Percentiles rank a stretch among this genome's conserved stretches.
Conservation (phyloP, 1,140 invertebrate species). For the Cheumatopsyche charites region DNA sequence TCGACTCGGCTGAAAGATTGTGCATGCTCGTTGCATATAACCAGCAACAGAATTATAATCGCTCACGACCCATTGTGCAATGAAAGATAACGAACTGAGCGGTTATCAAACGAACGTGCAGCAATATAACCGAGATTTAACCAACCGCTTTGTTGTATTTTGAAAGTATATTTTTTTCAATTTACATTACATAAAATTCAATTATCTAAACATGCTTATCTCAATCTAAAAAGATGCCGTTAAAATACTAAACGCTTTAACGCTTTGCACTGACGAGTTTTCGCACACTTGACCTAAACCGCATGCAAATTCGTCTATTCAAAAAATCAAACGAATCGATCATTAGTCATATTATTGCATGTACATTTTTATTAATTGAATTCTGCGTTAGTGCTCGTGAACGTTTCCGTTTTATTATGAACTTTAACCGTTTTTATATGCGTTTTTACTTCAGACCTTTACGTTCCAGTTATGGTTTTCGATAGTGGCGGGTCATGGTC, state of each 20-base stretch:
- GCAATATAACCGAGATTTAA: too few species aligned
- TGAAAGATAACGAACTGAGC: constrained; percentile 1
- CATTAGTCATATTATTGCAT: not conserved
- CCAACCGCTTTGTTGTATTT: too few species aligned
- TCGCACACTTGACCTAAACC: not conserved
- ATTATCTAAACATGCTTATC: too few species aligned
- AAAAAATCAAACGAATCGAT: not conserved
- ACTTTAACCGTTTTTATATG: too few species aligned
- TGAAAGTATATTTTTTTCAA: too few species aligned
- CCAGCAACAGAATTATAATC: constrained; percentile 5
- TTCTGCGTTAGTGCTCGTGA: not conserved
- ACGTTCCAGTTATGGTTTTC: too few species aligned
- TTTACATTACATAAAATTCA: too few species aligned
- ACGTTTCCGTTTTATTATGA: too few species aligned
- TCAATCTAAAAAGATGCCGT: too few species aligned
- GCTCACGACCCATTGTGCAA: constrained; percentile 17
- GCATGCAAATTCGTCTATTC: constrained; percentile 5
- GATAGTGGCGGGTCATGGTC: not conserved
- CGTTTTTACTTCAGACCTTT: too few species aligned
- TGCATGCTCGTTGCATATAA: constrained; percentile 2
- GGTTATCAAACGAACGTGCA: not conserved
- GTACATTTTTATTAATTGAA: not conserved
- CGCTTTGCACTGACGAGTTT: not conserved
- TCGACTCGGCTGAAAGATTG: not conserved
- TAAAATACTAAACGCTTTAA: too few species aligned